phyloP scores from a whole-genome alignment of 2,888 invertebrate species.

The Papilio demoleus region DNA sequence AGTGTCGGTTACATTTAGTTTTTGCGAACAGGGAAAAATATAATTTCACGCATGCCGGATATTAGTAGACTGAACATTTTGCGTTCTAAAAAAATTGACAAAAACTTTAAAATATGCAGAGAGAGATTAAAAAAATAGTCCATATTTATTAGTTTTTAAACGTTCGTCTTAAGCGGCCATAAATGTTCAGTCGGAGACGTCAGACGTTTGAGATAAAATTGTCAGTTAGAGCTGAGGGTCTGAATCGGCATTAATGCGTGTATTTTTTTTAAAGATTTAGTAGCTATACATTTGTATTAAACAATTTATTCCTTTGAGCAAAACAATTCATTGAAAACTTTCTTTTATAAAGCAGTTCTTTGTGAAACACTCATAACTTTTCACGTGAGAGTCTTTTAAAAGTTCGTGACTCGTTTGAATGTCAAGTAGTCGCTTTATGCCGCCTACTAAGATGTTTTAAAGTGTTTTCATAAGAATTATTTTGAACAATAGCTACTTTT shows the following conservation, averaged over 20 bases:
- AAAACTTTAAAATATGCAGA: neutral
- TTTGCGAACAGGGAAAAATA: neutral
- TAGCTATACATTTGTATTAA: neutral
- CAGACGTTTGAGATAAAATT: no score
- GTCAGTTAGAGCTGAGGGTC: no score
- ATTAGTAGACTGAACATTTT: neutral
- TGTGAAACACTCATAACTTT: conserved; percentile 21
- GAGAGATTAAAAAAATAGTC: neutral
- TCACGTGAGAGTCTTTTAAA: conserved; percentile 16
- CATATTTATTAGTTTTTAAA: neutral
- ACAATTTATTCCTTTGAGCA: neutral
- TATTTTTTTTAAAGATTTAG: neutral
- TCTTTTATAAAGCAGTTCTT: conserved; percentile 16
- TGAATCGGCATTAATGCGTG: no score
- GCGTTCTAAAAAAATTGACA: neutral
- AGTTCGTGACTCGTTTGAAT: conserved; percentile 14
- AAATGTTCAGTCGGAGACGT: no score
- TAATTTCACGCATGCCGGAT: neutral
- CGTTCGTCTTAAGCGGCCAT: neutral
- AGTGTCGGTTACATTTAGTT: neutral
- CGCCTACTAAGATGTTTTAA: conserved; percentile 1
- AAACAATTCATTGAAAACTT: conserved; percentile 11
- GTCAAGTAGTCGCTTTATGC: conserved; percentile 24
- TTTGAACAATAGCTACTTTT: neutral
- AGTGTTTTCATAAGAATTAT: neutral